A percentile compares a stretch with the other conserved stretches of the same genome.
These are phyloP conservation scores for Esox niger DNA, from an alignment of 2,113 vertebrate species.

Conservation along the genomic window DNA sequence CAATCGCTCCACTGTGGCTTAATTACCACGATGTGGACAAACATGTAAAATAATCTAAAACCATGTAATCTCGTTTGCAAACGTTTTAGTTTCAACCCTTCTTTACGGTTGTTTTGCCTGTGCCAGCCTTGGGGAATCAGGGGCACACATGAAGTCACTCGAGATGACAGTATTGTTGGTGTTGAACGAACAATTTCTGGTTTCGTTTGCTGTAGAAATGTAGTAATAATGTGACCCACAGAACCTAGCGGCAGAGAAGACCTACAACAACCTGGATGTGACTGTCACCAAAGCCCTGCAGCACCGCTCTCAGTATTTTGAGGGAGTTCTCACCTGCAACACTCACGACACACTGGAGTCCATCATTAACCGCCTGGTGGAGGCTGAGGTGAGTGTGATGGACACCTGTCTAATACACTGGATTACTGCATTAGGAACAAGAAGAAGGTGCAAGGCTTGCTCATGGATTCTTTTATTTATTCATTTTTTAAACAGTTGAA, in stretches of 20 bases:
- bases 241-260: slow-evolving; percentile 97
- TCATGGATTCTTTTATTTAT: no score
- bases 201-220: neutral
- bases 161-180: slow-evolving; percentile 14
- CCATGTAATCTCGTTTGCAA: no score
- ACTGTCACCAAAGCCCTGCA: slow-evolving; percentile 93
- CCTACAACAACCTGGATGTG: slow-evolving; percentile 95
- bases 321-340: slow-evolving; percentile 93
- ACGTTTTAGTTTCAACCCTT: no score
- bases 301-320: slow-evolving; percentile 96
- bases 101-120: no score
- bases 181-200: no score
- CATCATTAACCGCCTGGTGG: slow-evolving; percentile 93
- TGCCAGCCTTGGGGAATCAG: no score
- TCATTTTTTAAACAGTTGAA: no score
- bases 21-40: no score
- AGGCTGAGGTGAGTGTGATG: slow-evolving; percentile 83
- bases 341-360: slow-evolving; percentile 88
- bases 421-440: neutral
- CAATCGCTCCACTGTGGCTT: no score
- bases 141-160: no score
- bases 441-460: no score
- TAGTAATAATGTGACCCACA: slow-evolving; percentile 40
- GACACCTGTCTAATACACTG: neutral
- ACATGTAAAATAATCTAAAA: no score